Percentiles rank a stretch among this genome's conserved stretches.
phyloP scores from a whole-genome alignment of 2,888 invertebrate genomes.

The Julus scanicus region DNA sequence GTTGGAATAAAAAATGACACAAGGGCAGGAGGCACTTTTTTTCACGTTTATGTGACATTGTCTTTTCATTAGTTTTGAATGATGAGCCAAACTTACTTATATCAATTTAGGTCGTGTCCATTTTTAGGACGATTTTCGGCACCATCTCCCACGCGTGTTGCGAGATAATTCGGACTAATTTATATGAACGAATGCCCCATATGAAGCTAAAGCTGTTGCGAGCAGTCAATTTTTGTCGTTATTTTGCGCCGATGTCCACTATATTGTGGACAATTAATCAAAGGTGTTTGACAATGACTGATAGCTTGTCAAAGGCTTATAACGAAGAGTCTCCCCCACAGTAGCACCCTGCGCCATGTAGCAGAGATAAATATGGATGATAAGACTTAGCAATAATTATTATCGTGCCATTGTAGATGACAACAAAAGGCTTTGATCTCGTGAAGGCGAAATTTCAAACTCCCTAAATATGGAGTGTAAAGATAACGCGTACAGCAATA shows the following conservation, averaged over 20 bases:
- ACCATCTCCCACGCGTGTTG: constrained; percentile 27
- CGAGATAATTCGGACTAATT: constrained; percentile 42
- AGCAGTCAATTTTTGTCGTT: constrained; percentile 43
- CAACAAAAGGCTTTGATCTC: constrained; percentile 38
- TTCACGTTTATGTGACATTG: constrained; percentile 9
- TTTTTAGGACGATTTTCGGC: constrained; percentile 23
- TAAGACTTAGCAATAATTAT: constrained; percentile 23
- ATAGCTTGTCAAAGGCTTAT: constrained; percentile 50
- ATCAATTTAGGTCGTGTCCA: neutral
- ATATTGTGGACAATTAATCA: constrained; percentile 51
- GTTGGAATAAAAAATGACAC: neutral
- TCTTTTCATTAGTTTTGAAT: constrained; percentile 34
- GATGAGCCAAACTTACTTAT: constrained; percentile 10
- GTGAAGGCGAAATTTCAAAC: neutral
- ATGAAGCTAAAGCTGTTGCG: constrained; percentile 32
- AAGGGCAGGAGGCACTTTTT: neutral
- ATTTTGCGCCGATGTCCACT: constrained; percentile 30
- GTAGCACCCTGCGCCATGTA: constrained; percentile 32
- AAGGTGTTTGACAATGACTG: constrained; percentile 52
- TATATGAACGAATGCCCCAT: neutral
- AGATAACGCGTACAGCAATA: neutral
- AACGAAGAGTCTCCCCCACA: constrained; percentile 26
- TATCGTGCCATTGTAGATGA: constrained; percentile 30
- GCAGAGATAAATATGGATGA: constrained; percentile 39
- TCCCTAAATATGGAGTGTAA: neutral